Base-by-base conservation (phyloP, 64 coral and sea anemone species). In the Porites lutea region DNA sequence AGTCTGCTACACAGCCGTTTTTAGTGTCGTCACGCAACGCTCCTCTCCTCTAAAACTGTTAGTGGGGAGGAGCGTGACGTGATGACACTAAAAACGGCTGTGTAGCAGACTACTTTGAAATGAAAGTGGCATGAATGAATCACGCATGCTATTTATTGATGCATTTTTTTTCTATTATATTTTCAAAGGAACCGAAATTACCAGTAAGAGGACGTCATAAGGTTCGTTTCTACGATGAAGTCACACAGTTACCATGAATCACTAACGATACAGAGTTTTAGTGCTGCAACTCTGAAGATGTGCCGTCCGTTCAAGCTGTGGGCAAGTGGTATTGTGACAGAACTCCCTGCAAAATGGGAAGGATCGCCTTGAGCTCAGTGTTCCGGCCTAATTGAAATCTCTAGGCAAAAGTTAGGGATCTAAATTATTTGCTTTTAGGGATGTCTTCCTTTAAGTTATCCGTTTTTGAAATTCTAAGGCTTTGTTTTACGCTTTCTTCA, bases 141-240 rank as follows among this genome's bases (percentile, higher is more conserved):
- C 11, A 64, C 62, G 4, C 14, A 2, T 3, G 44, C 2, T 50
- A 3, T 67, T 48, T 82, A 1, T 78, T 15, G 20, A 18, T 19
- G 45, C 54, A 83, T 4, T n/a, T 71, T 86, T 2, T 21, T 18
- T 55, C n/a, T 51, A 7, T 22, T 52, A 16, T 15, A 44, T 60
- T 59, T 80, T 61, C 2, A 12, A 53, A 84, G 81, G 81, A 52
- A 50, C 5, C 81, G 22, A 84, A 64, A 52, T 69, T 63, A 68
- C 63, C 61, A 22, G 47, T 45, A 21, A 84, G 81, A 49, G 81
- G 61, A 0, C 81, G 81, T 14, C 81, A 65, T 4, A 84, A 48
- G 65, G 81, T 84, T 67, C 81, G 81, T 6, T 84, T 84, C 63
- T 84, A 84, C 65, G 81, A 84, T 84, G 81, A 84, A 48, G 81